Base-by-base conservation (phyloP, 2,888 invertebrate genomes). In the Hirtodrosophila histrioides region DNA sequence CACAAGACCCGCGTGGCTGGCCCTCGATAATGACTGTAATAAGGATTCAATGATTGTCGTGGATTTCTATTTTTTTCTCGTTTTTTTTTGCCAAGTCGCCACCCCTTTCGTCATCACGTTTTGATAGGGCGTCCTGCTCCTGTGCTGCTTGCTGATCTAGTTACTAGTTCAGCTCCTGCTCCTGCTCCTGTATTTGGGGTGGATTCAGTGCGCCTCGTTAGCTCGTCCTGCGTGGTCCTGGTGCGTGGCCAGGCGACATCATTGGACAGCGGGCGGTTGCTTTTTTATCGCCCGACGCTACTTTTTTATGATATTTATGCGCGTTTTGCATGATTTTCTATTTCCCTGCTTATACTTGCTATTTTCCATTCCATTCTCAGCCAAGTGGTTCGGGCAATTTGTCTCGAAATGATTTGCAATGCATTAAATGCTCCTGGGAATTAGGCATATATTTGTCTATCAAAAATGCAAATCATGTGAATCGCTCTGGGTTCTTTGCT, bases 31-130 rank as follows among this genome's bases (percentile, higher is more conserved):
- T 86, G 77, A 77, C 83, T 61, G 78, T 87, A 87, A 88, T 87
- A 88, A 86, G 80, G 77, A 88, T 86, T 88, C 87, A 83, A 88
- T 81, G 83, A 87, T 88, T 87, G 79, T 73, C 76, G 67, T 68
- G 65, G 77, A 77, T 70, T 40, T 12, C 48, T 36, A 50, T 46
- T 31, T 23, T 56, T 44, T 41, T 43, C 27, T 45, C 12, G 17
- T 50, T 53, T 40, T 37, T 53, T 37, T 39, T 66, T 51, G 54
- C 12, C 17, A 23, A 7, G 58, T 51, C 31, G 71, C 73, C 73
- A 74, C 75, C 75, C 74, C 73, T 84, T 73, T 66, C 65, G 57
- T 27, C 64, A 40, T 58, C 56, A 70, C 68, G 62, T 81, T 70
- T 56, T 73, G 86, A 86, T 82, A 82, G 86, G 82, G 72, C 83